phyloP scores from a whole-genome alignment of 2,113 vertebrate genomes.

The Galemys pyrenaicus region DNA sequence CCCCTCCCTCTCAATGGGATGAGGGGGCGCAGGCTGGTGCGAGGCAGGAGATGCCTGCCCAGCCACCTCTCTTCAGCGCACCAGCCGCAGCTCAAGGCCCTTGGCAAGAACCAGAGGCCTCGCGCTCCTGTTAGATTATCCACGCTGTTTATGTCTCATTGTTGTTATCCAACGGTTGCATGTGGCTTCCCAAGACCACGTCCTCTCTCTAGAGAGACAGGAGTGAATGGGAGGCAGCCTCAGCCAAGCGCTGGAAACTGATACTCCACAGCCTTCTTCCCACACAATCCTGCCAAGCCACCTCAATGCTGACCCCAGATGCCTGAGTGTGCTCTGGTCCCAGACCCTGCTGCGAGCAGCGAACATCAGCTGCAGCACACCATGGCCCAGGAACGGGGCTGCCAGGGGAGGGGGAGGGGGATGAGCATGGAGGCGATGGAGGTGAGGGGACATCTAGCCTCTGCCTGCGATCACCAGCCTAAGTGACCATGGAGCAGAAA shows the following conservation, averaged over 20 bases:
- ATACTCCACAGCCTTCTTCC: constrained; percentile 70
- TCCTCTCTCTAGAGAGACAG: constrained; percentile 63
- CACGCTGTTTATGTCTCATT: constrained; percentile 36
- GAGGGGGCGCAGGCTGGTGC: neutral
- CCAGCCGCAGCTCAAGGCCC: neutral
- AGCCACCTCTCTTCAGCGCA: neutral
- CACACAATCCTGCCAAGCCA: constrained; percentile 66
- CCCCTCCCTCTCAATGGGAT: neutral
- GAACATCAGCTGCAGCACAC: constrained; percentile 67
- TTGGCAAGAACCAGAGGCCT: neutral
- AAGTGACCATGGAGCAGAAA: neutral
- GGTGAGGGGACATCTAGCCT: neutral
- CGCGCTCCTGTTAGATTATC: neutral
- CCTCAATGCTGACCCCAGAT: constrained; percentile 6
- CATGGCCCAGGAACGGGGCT: neutral
- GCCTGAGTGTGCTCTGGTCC: constrained; percentile 35
- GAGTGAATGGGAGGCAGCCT: constrained; percentile 42
- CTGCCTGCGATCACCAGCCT: neutral
- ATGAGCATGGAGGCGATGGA: neutral
- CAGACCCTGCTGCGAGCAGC: constrained; percentile 25
- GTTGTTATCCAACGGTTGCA: constrained; percentile 54
- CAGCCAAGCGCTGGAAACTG: constrained; percentile 64
- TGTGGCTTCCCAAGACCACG: constrained; percentile 51
- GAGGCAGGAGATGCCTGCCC: rapidly evolving
- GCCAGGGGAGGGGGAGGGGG: neutral